Evolutionary conservation across 2,888 invertebrate genomes (phyloP).

Genomic region (Andrena bucephala): DNA sequence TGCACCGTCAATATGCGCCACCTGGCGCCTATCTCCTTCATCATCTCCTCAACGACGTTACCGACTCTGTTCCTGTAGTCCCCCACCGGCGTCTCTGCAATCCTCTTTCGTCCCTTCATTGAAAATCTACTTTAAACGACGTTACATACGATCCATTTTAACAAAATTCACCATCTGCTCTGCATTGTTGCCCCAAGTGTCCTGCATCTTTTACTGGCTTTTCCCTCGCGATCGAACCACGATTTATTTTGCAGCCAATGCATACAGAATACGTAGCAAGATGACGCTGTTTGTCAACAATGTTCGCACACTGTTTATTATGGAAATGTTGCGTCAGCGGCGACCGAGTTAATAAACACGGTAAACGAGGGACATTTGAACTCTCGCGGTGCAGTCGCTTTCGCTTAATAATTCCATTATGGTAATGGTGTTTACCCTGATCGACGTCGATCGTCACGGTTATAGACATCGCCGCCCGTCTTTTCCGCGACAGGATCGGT

Average conservation of each 20-base stretch:
- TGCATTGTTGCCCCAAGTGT: neutral
- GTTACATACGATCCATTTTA: too few relatives aligned
- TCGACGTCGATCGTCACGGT: conserved; percentile 17
- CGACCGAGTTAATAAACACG: conserved; percentile 14
- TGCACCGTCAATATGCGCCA: conserved; percentile 66
- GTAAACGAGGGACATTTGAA: conserved; percentile 7
- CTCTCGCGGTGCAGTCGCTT: neutral
- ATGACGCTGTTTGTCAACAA: neutral
- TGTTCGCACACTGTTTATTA: neutral
- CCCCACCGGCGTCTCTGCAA: neutral
- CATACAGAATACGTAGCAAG: neutral
- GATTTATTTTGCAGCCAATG: neutral
- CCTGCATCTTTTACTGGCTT: neutral
- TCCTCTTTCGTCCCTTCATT: neutral
- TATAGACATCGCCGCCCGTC: conserved; percentile 18
- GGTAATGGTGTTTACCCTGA: conserved; percentile 46
- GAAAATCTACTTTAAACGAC: neutral
- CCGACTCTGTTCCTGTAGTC: conserved; percentile 38
- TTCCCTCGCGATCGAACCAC: too few relatives aligned
- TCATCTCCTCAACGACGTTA: conserved; percentile 34
- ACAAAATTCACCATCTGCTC: neutral
- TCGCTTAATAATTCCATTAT: conserved; percentile 45
- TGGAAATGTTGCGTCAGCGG: neutral
- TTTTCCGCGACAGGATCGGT: conserved; percentile 25
- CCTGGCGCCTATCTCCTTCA: conserved; percentile 39